Evolutionary conservation across 1,140 invertebrate genomes (phyloP), one percentile per base, ranked within the genome.

Genomic region (Sminthurides bifidus): DNA sequence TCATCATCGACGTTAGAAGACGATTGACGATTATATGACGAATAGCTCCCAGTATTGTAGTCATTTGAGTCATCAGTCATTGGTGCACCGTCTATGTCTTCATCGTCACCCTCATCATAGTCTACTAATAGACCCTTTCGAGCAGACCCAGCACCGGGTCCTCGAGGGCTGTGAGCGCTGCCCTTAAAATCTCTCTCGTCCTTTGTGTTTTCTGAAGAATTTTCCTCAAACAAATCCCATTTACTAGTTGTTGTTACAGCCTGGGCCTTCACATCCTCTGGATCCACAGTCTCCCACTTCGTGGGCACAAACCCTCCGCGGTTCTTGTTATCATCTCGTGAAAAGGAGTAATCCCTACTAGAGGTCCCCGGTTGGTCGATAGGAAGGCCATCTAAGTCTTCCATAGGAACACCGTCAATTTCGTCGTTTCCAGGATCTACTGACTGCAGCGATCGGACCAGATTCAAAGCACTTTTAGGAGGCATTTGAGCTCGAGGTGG

Each of bases 261-360:
- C 72, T 90, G 86, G 15, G 85, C 84, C 70, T 89, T 85, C 26
- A 86, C 78, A 69, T 84, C 78, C 66, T 87, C 81, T 1, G 85
- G 85, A 73, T 93, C 89, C 5, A 96, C 86, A 26, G 85, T 91
- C 77, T 97, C 92, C 92, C 92, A 97, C 68, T 90, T 87, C 0
- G 91, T 93, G 8, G 86, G 85, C 35, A 91, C 81, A 75, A 88
- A 88, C 4, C 48, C 66, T 27, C 61, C 64, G 33, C 63, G 55
- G 5, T 63, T 61, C 19, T 55, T 50, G 10, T 43, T 6, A 15
- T 50, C 37, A 12, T 59, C 65, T 58, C 43, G 51, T 27, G 38
- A 41, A 19, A 6, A 17, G 66, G 63, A 26, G 23, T 48, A 48
- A 26, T 48, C 10, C 17, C 29, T 26, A 14, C 8, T 29, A 14